These are phyloP conservation scores for Turdus rufiventris DNA, from an alignment of 2,113 vertebrate species.

Conservation along the genomic window DNA sequence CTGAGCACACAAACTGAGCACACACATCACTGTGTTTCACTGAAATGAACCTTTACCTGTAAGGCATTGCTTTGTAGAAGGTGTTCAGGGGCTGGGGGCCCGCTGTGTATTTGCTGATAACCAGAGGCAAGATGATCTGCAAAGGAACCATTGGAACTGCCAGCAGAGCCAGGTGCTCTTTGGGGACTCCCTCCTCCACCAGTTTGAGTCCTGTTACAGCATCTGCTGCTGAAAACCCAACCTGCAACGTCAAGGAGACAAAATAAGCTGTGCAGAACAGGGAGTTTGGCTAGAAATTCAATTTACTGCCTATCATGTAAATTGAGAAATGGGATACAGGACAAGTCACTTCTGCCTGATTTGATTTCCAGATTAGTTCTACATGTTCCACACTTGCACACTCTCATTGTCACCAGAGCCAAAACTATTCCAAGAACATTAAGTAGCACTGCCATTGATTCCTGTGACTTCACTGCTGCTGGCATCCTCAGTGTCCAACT, in stretches of 20 bases:
- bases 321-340: background rate
- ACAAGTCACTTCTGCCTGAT: background rate
- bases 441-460: background rate
- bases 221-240: slow-evolving; percentile 96
- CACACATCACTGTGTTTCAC: rapidly evolving
- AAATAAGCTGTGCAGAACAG: background rate
- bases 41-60: slow-evolving; percentile 73
- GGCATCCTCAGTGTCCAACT: rapidly evolving
- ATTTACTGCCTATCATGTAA: background rate
- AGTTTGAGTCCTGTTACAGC: slow-evolving; percentile 94
- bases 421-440: background rate
- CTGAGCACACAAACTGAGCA: background rate
- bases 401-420: background rate
- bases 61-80: slow-evolving; percentile 96
- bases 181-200: slow-evolving; percentile 94
- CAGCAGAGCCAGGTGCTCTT: slow-evolving; percentile 91
- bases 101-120: slow-evolving; percentile 97
- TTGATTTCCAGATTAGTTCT: background rate
- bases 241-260: slow-evolving; percentile 68
- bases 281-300: background rate
- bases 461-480: background rate
- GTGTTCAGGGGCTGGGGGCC: slow-evolving; percentile 90
- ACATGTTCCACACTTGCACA: background rate
- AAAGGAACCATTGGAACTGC: slow-evolving; percentile 97
- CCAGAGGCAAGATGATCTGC: slow-evolving; percentile 90